Percentiles rank a stretch among this genome's conserved stretches.
Conservation (phyloP, 1,140 invertebrate genomes). For the Drosophila simulans region DNA sequence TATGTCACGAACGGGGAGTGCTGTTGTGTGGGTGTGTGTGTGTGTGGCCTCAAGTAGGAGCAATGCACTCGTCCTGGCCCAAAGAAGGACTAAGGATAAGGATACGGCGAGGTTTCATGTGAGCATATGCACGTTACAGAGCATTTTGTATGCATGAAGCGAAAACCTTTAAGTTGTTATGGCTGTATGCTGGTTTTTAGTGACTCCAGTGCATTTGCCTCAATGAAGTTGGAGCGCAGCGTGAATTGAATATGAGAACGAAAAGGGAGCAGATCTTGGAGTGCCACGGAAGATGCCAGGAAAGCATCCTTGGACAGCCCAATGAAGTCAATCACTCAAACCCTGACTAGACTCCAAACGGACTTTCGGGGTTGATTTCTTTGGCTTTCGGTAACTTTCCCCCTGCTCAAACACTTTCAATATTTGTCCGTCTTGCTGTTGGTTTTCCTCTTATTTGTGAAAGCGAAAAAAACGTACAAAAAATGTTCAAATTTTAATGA, state of each 20-base stretch:
- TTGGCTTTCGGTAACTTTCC: constrained; percentile 52
- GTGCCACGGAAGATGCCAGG: neutral
- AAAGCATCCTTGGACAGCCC: constrained; percentile 20
- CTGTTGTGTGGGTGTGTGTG: constrained; percentile 12
- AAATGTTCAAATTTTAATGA: constrained; percentile 70
- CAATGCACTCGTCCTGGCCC: constrained; percentile 68
- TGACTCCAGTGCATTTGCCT: constrained; percentile 66
- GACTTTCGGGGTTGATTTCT: constrained; percentile 58
- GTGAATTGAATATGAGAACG: constrained; percentile 49
- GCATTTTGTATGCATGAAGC: constrained; percentile 69
- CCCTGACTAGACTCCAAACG: constrained; percentile 38
- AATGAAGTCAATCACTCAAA: constrained; percentile 78
- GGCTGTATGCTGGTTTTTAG: constrained; percentile 47
- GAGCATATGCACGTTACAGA: constrained; percentile 42
- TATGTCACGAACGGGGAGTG: constrained; percentile 62
- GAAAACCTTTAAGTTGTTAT: constrained; percentile 73
- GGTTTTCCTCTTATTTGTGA: constrained; percentile 60
- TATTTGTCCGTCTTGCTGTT: constrained; percentile 67
- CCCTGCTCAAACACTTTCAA: constrained; percentile 75
- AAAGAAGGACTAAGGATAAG: constrained; percentile 43
- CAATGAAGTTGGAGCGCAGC: constrained; percentile 66
- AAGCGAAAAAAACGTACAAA: constrained; percentile 28
- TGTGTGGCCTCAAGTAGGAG: constrained; percentile 67
- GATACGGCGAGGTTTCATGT: constrained; percentile 28
- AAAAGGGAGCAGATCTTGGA: constrained; percentile 2